Evolutionary conservation across 2,888 invertebrate species (phyloP), one percentile per base, ranked within the genome.

Genomic region (Neoscelio sp.): DNA sequence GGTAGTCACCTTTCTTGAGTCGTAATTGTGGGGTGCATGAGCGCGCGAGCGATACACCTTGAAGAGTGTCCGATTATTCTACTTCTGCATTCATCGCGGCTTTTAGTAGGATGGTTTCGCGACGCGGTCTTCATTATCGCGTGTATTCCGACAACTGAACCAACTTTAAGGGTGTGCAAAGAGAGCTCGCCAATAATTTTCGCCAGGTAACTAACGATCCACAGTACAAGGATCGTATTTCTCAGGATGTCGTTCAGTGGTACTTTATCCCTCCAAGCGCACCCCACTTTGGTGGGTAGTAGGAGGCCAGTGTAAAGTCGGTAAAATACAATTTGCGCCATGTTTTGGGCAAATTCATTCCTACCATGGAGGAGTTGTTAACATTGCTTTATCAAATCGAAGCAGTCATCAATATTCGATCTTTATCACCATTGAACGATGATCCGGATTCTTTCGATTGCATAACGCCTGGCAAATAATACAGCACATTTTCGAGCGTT

Each of bases 401-500:
- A 56, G 70, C 78, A 4, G 50, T 58, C 4, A 12, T 78, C 0
- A 81, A 81, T 33, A 78, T 78, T 0, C 54, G 80, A 7, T 80
- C 78, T 0, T 8, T 81, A 0, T n/a, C 35, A 0, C 65, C 64
- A 4, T 20, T 68, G 0, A 44, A 54, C 10, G 50, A 58, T 2
- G 82, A 81, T 26, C 62, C 77, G 2, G 52, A 68, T 2, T 38
- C 35, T 28, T 60, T 62, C 13, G 64, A 82, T 13, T 35, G 73
- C 6, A 64, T 83, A 0, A 82, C 81, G 0, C 84, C 84, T 0
- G 82, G n/a, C n/a, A n/a, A n/a, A n/a, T n/a, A n/a, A n/a, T 83
- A 1, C 77, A 73, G 6, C 35, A 40, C 2, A 64, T 79, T 38
- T 30, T 28, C 2, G 83, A 84, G 58, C 67, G 78, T 0, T 58